Conservation (phyloP, 1,140 invertebrate species). For the Cotesia chilonis region DNA sequence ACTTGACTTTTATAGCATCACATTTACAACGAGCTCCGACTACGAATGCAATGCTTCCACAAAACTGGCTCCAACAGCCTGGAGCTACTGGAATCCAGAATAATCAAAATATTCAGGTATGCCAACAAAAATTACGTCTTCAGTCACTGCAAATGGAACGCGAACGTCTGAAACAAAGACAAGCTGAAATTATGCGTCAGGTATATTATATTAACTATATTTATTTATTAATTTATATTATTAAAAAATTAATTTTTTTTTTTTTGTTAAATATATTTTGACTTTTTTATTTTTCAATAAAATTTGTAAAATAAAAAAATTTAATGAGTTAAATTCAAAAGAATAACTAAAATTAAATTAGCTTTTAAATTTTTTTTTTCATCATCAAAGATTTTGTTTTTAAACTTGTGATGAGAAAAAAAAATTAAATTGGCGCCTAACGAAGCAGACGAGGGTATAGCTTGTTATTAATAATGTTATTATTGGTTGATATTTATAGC, state of each 20-base stretch:
- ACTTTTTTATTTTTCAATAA: conserved; percentile 3
- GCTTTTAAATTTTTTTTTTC: too few species aligned
- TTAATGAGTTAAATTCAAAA: conserved; percentile 3
- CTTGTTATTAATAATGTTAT: conserved; percentile 5
- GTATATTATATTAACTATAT: conserved; percentile 60
- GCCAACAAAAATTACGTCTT: conserved; percentile 80
- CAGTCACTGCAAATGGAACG: conserved; percentile 87
- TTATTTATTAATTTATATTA: not conserved
- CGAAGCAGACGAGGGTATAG: too few species aligned
- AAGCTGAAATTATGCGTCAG: conserved; percentile 88
- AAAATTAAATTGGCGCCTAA: too few species aligned
- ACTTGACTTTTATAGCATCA: conserved; percentile 68
- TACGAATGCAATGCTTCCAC: conserved; percentile 67
- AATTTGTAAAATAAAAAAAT: conserved; percentile 12
- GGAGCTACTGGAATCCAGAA: conserved; percentile 62
- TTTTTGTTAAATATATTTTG: conserved; percentile 20
- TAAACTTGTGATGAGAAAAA: too few species aligned
- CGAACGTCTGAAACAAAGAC: conserved; percentile 84
- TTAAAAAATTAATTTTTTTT: conserved; percentile 15
- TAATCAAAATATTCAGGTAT: conserved; percentile 70
- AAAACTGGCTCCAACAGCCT: conserved; percentile 66
- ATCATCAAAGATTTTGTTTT: too few species aligned
- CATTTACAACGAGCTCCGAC: conserved; percentile 77
- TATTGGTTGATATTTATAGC: conserved; percentile 57
- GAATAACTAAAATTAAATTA: too few species aligned